Conservation (phyloP, 2,888 invertebrate genomes). For the Melangyna quadrimaculata region DNA sequence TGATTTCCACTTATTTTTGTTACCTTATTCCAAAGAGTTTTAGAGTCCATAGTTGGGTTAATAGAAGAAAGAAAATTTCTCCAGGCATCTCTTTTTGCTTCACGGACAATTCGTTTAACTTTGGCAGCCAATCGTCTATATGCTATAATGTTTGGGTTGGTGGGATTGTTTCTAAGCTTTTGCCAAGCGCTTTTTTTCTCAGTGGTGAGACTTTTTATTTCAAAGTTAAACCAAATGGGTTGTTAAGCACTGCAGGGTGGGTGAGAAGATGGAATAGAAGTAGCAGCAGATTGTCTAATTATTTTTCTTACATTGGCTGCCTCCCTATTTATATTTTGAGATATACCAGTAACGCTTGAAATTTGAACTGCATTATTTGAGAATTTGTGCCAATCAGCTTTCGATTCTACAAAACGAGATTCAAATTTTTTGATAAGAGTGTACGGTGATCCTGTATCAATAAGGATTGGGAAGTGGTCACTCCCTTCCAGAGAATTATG, state of each 20-base stretch:
- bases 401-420: neutral
- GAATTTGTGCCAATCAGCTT: neutral
- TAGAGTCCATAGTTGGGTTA: neutral
- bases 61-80: too few species aligned
- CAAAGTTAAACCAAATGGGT: neutral
- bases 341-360: neutral
- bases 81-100: neutral
- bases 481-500: neutral
- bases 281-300: neutral
- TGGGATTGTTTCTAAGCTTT: neutral
- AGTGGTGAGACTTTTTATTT: neutral
- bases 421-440: neutral
- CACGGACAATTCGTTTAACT: neutral
- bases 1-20: neutral
- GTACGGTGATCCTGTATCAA: neutral
- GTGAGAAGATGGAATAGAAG: neutral
- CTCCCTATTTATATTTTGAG: neutral
- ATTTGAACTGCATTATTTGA: neutral
- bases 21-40: neutral
- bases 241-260: neutral
- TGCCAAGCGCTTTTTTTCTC: neutral
- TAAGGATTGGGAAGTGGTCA: neutral
- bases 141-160: neutral
- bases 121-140: neutral
- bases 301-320: constrained; percentile 4